These are phyloP conservation scores for Hemicentrotus pulcherrimus DNA, from an alignment of 35 echinoderm and acorn worm genomes.

Conservation along the genomic window DNA sequence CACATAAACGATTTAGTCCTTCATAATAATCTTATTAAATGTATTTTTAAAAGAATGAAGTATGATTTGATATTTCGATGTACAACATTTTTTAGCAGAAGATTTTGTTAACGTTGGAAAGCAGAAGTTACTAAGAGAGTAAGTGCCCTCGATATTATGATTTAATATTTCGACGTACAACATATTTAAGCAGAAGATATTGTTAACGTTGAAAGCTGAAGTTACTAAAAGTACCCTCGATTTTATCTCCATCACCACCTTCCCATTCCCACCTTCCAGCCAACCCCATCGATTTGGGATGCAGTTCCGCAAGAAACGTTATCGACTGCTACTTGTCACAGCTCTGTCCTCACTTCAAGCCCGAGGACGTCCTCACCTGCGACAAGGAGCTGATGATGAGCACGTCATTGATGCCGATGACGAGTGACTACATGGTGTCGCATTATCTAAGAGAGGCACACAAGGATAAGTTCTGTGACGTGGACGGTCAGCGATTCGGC, in stretches of 20 bases:
- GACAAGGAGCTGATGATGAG: slow-evolving; percentile 5
- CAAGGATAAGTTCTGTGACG: slow-evolving; percentile 14
- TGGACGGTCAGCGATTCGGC: neutral
- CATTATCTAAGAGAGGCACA: neutral
- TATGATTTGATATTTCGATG: too few species aligned
- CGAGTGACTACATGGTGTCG: neutral
- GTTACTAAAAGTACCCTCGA: too few species aligned
- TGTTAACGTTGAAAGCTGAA: too few species aligned
- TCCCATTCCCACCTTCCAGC: neutral
- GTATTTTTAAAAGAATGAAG: too few species aligned
- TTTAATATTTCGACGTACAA: too few species aligned
- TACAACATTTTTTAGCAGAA: too few species aligned
- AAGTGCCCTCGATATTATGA: too few species aligned
- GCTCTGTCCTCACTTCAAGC: neutral
- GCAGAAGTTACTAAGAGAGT: too few species aligned
- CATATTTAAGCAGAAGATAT: too few species aligned
- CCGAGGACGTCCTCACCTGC: neutral
- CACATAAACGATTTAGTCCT: too few species aligned
- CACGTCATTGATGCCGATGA: neutral
- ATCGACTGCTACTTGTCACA: neutral
- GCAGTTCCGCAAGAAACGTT: neutral
- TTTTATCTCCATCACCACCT: neutral
- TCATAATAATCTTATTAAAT: too few species aligned
- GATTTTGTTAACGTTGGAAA: too few species aligned
- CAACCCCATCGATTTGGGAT: slow-evolving; percentile 29